Base-by-base conservation (phyloP, 2,797 vertebrate genomes). In the Loriculus beryllinus region DNA sequence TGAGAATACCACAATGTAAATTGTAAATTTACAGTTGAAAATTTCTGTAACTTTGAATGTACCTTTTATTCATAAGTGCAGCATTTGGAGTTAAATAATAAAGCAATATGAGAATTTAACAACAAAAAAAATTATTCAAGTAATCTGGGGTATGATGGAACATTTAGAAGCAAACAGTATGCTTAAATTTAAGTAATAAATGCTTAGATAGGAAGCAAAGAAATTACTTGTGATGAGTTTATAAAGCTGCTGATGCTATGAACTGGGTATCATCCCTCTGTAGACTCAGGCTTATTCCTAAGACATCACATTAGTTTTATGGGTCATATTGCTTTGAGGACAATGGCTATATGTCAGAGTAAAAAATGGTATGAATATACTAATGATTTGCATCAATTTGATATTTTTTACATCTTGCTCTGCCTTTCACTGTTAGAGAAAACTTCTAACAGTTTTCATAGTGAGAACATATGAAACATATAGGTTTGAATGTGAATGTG, bases 91-190 rank as follows among this genome's bases (percentile, higher is more conserved):
- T 87, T 86, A 79, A 95, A 93, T 74, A 91, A 87, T 62, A 75
- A 90, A 90, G 51, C 43, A 57, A 28, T 86, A 21, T 33, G 56
- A 63, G 35, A 67, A 84, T 82, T 15, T 70, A 83, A 19, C 51
- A 92, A 59, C 48, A 82, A 82, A 81, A 28, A 77, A 88, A 95
- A 94, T 94, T 60, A 91, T 49, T 88, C 68, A 88, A 93, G 51
- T 87, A 62, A 65, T 85, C 28, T 75, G 26, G 19, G 42, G 3
- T 75, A 23, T 62, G 33, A 43, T 43, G 19, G 47, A 84, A 85
- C 12, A 37, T 37, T 80, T 60, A 68, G 56, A 92, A 91, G 35
- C 18, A 93, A 92, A 47, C 59, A 60, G 78, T 90, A 68, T 8
- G 9, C 21, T 78, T 82, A 59, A n/a, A 72, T 92, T 67, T 63